A percentile compares a stretch with the other conserved stretches of the same genome.
phyloP scores from a whole-genome alignment of 2,888 invertebrate genomes.

The Cosmopolites sordidus region DNA sequence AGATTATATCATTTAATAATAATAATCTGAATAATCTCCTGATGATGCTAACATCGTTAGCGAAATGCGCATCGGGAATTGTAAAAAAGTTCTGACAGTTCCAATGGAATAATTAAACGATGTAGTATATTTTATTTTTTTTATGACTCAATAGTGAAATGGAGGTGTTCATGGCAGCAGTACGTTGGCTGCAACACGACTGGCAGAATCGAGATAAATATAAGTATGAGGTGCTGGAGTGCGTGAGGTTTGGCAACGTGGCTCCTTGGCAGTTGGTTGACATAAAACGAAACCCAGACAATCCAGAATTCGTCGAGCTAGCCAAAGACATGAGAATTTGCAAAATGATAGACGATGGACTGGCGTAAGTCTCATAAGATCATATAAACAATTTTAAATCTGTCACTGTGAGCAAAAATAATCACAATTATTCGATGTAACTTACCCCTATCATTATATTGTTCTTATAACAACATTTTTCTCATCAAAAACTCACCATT shows the following conservation, averaged over 20 bases:
- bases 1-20: no score
- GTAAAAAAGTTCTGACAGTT: no score
- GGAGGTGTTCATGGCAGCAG: constrained; percentile 75
- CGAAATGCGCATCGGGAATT: no score
- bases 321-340: constrained; percentile 64
- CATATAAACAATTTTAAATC: no score
- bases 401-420: no score
- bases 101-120: neutral
- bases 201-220: constrained; percentile 60
- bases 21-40: no score
- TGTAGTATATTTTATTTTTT: neutral
- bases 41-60: no score
- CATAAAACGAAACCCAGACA: constrained; percentile 69
- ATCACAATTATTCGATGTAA: no score
- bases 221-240: constrained; percentile 61
- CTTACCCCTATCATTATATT: no score
- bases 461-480: no score
- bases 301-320: constrained; percentile 66
- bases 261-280: constrained; percentile 78
- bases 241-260: constrained; percentile 74
- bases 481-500: no score
- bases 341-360: constrained; percentile 74
- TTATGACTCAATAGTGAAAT: constrained; percentile 53
- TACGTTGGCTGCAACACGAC: constrained; percentile 71
- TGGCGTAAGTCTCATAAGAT: constrained; percentile 72